A percentile compares a stretch with the other conserved stretches of the same genome.
Evolutionary conservation across 37 sponge, comb jelly and placozoan species (phyloP).

Genomic region (Amphimedon queenslandica): DNA sequence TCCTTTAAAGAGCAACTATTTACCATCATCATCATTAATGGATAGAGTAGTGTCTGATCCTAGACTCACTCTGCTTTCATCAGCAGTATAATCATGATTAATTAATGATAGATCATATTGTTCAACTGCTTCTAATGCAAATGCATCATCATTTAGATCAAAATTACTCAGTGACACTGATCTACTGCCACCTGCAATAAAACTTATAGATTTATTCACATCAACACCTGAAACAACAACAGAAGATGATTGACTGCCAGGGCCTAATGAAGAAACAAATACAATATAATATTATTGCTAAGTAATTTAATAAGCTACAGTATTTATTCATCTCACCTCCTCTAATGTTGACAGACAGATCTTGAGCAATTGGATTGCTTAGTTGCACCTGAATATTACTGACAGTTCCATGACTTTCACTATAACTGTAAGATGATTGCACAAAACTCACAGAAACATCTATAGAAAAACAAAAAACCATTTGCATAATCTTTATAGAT

Average conservation of each 20-base stretch:
- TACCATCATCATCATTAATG: constrained; percentile 13
- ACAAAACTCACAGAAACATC: background rate
- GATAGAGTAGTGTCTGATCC: background rate
- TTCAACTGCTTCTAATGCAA: background rate
- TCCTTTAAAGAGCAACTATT: background rate
- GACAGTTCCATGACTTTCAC: background rate
- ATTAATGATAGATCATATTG: background rate
- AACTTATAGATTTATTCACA: background rate
- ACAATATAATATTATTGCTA: background rate
- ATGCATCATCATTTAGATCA: background rate
- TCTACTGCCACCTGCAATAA: background rate
- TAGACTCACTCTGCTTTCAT: background rate
- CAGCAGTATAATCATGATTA: background rate
- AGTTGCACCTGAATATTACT: background rate
- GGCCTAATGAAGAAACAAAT: background rate
- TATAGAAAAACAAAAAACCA: background rate
- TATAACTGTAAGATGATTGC: background rate
- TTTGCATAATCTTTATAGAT: background rate
- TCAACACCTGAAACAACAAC: background rate
- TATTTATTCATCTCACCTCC: background rate
- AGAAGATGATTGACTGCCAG: background rate
- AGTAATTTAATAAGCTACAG: background rate
- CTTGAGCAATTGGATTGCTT: background rate
- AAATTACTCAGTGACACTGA: background rate
- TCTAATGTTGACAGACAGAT: background rate